Evolutionary conservation across 1,140 invertebrate species (phyloP).

Genomic region (Pseudomyrmex pallidus): DNA sequence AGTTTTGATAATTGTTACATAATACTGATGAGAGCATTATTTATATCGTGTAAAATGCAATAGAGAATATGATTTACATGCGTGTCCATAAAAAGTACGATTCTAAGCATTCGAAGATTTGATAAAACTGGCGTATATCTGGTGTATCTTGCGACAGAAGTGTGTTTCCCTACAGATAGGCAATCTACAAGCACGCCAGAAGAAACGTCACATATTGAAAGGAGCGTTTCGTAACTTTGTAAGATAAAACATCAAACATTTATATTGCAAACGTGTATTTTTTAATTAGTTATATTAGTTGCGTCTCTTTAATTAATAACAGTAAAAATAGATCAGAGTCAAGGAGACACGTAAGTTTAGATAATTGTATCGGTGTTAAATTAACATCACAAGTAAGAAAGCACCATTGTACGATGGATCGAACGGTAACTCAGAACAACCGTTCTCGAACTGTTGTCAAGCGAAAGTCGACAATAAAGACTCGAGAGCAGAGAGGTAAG

Average conservation of each 20-base stretch:
- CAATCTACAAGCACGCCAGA: conserved; percentile 13
- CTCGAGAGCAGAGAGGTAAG: background rate
- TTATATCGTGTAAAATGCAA: conserved; percentile 3
- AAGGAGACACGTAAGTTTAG: no score
- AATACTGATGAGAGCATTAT: conserved; percentile 7
- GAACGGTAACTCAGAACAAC: conserved; percentile 9
- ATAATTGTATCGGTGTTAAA: background rate
- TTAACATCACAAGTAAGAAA: background rate
- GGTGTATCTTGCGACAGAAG: no score
- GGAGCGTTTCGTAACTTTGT: background rate
- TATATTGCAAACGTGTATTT: background rate
- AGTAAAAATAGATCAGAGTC: no score
- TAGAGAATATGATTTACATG: background rate
- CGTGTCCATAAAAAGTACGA: background rate
- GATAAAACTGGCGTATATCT: background rate
- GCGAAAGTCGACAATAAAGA: conserved; percentile 26
- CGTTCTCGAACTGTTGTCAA: conserved; percentile 13
- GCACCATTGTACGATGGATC: background rate
- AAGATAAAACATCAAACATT: background rate
- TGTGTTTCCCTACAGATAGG: conserved; percentile 32
- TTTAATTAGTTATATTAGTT: no score
- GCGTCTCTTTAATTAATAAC: no score
- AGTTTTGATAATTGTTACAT: conserved; percentile 19
- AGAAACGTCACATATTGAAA: conserved; percentile 6
- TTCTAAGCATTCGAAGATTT: background rate